Conservation (phyloP, 2,113 vertebrate genomes). For the Himantopus leucocephalus region DNA sequence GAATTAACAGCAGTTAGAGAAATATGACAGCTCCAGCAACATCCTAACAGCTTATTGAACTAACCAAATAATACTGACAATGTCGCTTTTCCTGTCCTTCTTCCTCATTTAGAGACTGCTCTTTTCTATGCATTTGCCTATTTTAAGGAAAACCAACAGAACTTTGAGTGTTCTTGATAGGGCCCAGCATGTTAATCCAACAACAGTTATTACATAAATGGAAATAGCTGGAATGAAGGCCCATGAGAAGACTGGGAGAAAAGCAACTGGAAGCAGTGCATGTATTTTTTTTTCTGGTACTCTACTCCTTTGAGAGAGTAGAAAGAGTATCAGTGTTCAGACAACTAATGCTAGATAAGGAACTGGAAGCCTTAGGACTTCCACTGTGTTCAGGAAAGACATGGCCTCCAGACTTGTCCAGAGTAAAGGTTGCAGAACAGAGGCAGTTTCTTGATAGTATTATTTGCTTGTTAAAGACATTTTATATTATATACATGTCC, state of each 20-base stretch:
- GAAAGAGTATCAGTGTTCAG: not conserved
- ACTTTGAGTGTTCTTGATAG: not conserved
- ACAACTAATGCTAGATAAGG: not conserved
- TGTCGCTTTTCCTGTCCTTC: not conserved
- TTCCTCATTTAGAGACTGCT: not conserved
- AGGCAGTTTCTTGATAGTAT: not conserved
- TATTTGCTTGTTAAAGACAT: not conserved
- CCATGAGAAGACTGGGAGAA: not conserved
- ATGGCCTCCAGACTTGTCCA: not conserved
- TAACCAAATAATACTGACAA: not conserved
- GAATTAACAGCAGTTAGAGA: not conserved
- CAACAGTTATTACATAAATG: not conserved
- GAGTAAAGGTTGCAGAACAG: not conserved
- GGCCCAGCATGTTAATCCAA: not conserved
- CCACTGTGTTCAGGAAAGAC: not conserved
- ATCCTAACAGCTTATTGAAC: not conserved
- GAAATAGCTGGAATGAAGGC: not conserved
- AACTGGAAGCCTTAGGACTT: not conserved
- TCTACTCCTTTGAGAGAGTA: not conserved
- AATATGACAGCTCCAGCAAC: not conserved
- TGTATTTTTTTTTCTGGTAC: not conserved
- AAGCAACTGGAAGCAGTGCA: not conserved
- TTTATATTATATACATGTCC: not conserved
- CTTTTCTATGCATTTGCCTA: not conserved
- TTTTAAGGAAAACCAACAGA: not conserved